These are phyloP conservation scores for Leptinotarsa juncta DNA, from an alignment of 2,888 invertebrate genomes.

Conservation along the genomic window DNA sequence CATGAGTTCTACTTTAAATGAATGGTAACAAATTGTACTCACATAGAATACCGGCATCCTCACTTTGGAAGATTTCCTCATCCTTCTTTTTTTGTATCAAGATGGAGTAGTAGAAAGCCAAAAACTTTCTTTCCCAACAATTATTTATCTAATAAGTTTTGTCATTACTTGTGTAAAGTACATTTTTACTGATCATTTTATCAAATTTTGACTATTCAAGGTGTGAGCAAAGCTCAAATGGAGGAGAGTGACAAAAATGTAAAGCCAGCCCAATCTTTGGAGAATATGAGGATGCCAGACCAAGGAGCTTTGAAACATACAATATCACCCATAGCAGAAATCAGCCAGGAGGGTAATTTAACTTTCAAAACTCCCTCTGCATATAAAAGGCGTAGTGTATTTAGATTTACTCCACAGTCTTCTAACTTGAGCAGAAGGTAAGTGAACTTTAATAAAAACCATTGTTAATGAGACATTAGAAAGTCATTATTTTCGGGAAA, in stretches of 20 bases:
- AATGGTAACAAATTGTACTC: too few species aligned
- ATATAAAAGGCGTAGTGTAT: slow-evolving; percentile 46
- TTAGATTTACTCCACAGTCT: slow-evolving; percentile 29
- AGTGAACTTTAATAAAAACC: not conserved
- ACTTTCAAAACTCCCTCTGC: slow-evolving; percentile 50
- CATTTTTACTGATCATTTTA: not conserved
- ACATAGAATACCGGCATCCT: too few species aligned
- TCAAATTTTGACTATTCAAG: not conserved
- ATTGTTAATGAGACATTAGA: too few species aligned
- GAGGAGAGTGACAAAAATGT: not conserved
- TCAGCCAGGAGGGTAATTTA: slow-evolving; percentile 31
- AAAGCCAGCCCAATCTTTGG: not conserved
- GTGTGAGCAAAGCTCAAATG: not conserved
- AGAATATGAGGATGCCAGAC: not conserved
- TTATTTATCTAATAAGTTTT: too few species aligned
- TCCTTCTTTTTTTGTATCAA: too few species aligned
- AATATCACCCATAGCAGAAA: slow-evolving; percentile 43
- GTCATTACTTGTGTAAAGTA: not conserved
- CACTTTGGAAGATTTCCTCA: too few species aligned
- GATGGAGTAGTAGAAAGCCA: too few species aligned
- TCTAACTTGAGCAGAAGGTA: slow-evolving; percentile 30
- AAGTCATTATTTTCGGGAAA: too few species aligned
- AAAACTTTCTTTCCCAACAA: too few species aligned
- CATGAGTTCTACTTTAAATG: too few species aligned
- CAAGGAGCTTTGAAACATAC: not conserved